Conservation (phyloP, 2,797 vertebrate genomes). For the Ctenopoma kingsleyae region DNA sequence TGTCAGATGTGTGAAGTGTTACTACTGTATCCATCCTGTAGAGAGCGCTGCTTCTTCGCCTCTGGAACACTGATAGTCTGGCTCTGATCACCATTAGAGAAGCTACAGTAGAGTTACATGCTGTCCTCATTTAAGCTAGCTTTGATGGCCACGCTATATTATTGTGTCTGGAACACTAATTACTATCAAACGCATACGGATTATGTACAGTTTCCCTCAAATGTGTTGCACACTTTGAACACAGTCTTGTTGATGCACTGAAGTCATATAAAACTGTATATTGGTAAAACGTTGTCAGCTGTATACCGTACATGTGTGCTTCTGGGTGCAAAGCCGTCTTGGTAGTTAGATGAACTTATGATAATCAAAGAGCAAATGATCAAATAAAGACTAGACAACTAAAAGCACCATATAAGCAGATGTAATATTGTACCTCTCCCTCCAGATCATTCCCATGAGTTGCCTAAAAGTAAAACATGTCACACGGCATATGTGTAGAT, state of each 20-base stretch:
- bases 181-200: conserved; percentile 39
- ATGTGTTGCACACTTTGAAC: conserved; percentile 70
- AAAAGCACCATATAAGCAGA: conserved; percentile 52
- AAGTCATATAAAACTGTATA: conserved; percentile 69
- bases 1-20: conserved; percentile 84
- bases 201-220: conserved; percentile 54
- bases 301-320: conserved; percentile 73
- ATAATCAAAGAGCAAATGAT: conserved; percentile 71
- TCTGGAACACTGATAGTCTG: conserved; percentile 82
- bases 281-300: conserved; percentile 66
- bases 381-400: conserved; percentile 49
- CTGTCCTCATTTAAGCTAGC: conserved; percentile 53
- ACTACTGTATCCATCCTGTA: conserved; percentile 76
- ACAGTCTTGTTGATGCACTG: conserved; percentile 62
- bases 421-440: conserved; percentile 58
- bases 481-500: conserved; percentile 41
- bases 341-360: conserved; percentile 62
- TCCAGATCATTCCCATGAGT: conserved; percentile 51
- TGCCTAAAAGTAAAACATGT: conserved; percentile 50
- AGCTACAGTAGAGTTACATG: conserved; percentile 41
- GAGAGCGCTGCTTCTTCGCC: conserved; percentile 70
- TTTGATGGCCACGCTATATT: conserved; percentile 45
- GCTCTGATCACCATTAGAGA: conserved; percentile 60
- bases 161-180: conserved; percentile 58
- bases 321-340: conserved; percentile 64